phyloP scores from a whole-genome alignment of 2,888 invertebrate genomes.

The Rhamnusium bicolor region DNA sequence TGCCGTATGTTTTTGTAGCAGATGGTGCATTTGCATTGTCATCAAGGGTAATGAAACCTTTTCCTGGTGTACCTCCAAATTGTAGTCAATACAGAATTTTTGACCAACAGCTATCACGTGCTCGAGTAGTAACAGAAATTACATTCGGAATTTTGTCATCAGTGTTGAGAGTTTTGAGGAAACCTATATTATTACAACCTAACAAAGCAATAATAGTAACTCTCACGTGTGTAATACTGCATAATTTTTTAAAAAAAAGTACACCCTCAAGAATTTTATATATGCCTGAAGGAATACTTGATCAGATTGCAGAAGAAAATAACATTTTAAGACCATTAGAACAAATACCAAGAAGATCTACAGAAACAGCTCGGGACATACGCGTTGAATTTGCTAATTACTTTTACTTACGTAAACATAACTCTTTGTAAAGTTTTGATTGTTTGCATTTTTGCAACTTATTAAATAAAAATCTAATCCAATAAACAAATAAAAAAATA shows the following conservation, averaged over 20 bases:
- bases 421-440: too few relatives aligned
- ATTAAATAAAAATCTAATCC: too few relatives aligned
- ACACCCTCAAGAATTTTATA: background rate
- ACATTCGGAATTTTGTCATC: conserved; percentile 42
- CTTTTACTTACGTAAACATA: too few relatives aligned
- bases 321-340: too few relatives aligned
- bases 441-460: too few relatives aligned
- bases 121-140: background rate
- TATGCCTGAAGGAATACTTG: background rate
- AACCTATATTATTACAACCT: conserved; percentile 28
- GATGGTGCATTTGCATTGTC: conserved; percentile 14
- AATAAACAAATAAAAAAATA: too few relatives aligned
- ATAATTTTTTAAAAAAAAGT: background rate
- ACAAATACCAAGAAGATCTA: too few relatives aligned
- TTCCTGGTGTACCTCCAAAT: conserved; percentile 38
- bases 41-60: conserved; percentile 40
- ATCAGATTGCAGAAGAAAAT: background rate
- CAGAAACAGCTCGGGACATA: too few relatives aligned
- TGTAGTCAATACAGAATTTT: conserved; percentile 45
- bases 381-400: too few relatives aligned
- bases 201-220: background rate
- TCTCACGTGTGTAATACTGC: too few relatives aligned
- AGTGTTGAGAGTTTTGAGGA: conserved; percentile 52
- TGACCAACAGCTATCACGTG: background rate
- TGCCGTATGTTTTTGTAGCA: conserved; percentile 22